These are phyloP conservation scores for Camelus bactrianus DNA, from an alignment of 2,113 vertebrate species.

Conservation along the genomic window DNA sequence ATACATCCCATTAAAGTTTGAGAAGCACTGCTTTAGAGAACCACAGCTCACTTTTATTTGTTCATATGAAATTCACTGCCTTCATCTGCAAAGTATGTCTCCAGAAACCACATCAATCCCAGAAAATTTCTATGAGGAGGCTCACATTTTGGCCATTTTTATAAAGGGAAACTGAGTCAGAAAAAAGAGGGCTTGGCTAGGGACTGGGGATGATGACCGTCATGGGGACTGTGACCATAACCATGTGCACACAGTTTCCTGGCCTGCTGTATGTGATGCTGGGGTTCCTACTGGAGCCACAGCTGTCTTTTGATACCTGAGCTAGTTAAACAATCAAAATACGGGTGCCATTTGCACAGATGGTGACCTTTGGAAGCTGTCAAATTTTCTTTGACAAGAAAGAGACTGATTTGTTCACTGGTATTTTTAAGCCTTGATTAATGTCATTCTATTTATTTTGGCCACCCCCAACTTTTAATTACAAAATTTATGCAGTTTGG, in stretches of 20 bases:
- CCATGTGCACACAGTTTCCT: not conserved
- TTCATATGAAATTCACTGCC: not conserved
- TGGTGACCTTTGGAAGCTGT: constrained; percentile 52
- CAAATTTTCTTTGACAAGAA: constrained; percentile 51
- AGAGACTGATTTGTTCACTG: constrained; percentile 28
- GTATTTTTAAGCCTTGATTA: constrained; percentile 60
- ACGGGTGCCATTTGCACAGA: not conserved
- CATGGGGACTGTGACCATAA: not conserved
- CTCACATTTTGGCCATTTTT: not conserved
- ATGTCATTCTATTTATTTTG: constrained; percentile 71
- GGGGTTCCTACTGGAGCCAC: not conserved
- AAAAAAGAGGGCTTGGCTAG: not conserved
- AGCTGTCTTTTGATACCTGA: not conserved
- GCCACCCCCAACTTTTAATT: constrained; percentile 64
- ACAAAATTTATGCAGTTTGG: constrained; percentile 62
- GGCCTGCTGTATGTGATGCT: not conserved
- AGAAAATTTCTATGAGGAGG: not conserved
- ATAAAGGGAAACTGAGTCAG: constrained; percentile 13
- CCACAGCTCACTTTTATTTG: not conserved
- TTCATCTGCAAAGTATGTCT: constrained; percentile 54
- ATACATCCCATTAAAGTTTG: not conserved
- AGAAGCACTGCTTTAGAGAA: not conserved
- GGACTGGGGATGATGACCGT: not conserved
- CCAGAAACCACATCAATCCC: not conserved
- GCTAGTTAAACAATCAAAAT: constrained; percentile 48